Conservation (phyloP, 1,140 invertebrate species). For the Penaeus vannamei region DNA sequence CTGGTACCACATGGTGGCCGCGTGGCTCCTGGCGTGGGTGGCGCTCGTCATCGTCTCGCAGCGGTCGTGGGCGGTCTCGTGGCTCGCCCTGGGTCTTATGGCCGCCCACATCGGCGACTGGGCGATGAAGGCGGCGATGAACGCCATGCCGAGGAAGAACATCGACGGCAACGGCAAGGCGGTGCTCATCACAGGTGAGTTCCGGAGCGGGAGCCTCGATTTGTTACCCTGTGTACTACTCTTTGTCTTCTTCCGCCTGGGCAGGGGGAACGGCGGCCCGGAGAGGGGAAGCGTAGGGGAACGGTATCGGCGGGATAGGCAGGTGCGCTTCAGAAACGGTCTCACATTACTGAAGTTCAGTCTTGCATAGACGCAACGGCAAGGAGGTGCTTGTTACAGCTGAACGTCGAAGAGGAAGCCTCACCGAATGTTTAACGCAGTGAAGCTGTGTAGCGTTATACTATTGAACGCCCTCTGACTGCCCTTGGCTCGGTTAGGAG, state of each 20-base stretch:
- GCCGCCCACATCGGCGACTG: slow-evolving; percentile 57
- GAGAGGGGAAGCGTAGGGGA: not conserved
- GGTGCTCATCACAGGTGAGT: slow-evolving; percentile 56
- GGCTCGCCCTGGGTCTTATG: slow-evolving; percentile 46
- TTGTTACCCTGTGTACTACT: too few relatives aligned
- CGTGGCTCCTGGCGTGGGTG: slow-evolving; percentile 46
- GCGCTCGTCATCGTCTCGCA: slow-evolving; percentile 49
- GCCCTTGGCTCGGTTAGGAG: too few relatives aligned
- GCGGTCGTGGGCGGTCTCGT: slow-evolving; percentile 49
- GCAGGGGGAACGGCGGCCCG: not conserved
- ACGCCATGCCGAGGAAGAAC: slow-evolving; percentile 45
- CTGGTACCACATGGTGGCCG: slow-evolving; percentile 47
- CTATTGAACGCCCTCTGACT: too few relatives aligned
- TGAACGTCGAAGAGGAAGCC: too few relatives aligned
- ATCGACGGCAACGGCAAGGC: slow-evolving; percentile 42
- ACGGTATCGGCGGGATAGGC: not conserved
- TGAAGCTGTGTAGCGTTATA: too few relatives aligned
- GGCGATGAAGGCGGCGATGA: slow-evolving; percentile 46
- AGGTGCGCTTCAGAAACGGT: too few relatives aligned
- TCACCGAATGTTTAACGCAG: too few relatives aligned
- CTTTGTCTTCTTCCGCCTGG: not conserved
- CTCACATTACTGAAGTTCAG: too few relatives aligned
- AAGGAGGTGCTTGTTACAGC: too few relatives aligned
- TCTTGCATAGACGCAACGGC: too few relatives aligned
- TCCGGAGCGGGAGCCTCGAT: not conserved